Percentiles rank a stretch among this genome's conserved stretches.
phyloP scores from a whole-genome alignment of 2,888 invertebrate genomes.

The Hirudinaria manillensis region DNA sequence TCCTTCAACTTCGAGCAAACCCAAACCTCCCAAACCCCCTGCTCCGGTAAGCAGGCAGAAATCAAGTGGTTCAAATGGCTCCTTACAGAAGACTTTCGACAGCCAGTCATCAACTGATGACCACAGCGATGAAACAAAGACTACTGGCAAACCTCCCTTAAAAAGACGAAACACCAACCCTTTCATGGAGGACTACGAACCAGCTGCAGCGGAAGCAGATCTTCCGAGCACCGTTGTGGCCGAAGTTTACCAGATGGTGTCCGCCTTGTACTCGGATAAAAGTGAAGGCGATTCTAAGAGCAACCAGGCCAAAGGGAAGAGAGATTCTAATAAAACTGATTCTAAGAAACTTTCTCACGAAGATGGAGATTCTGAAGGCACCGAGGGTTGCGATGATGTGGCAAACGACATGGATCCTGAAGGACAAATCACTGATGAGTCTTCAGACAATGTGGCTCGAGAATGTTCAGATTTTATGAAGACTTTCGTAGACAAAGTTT shows the following conservation, averaged over 20 bases:
- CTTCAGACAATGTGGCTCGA: constrained; percentile 32
- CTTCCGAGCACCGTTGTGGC: constrained; percentile 17
- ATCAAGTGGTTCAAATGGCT: constrained; percentile 30
- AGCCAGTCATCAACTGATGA: background rate
- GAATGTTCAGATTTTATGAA: constrained; percentile 57
- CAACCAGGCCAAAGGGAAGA: background rate
- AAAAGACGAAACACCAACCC: constrained; percentile 35
- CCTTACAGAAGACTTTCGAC: constrained; percentile 20
- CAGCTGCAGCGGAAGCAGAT: constrained; percentile 24
- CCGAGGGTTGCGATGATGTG: constrained; percentile 40
- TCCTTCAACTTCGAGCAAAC: background rate
- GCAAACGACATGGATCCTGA: constrained; percentile 27
- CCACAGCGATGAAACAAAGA: background rate
- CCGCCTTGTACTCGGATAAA: constrained; percentile 26
- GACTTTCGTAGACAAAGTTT: constrained; percentile 63
- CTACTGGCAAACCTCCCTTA: constrained; percentile 23
- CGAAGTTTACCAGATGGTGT: constrained; percentile 24
- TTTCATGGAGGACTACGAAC: constrained; percentile 34
- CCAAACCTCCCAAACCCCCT: constrained; percentile 33
- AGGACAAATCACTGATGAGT: constrained; percentile 22
- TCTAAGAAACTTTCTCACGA: constrained; percentile 15
- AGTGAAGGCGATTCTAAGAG: background rate
- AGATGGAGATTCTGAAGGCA: constrained; percentile 37
- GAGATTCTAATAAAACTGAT: background rate
- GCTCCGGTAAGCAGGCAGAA: constrained; percentile 23